phyloP scores from a whole-genome alignment of 2,797 vertebrate species.

The Acanthis flammea region DNA sequence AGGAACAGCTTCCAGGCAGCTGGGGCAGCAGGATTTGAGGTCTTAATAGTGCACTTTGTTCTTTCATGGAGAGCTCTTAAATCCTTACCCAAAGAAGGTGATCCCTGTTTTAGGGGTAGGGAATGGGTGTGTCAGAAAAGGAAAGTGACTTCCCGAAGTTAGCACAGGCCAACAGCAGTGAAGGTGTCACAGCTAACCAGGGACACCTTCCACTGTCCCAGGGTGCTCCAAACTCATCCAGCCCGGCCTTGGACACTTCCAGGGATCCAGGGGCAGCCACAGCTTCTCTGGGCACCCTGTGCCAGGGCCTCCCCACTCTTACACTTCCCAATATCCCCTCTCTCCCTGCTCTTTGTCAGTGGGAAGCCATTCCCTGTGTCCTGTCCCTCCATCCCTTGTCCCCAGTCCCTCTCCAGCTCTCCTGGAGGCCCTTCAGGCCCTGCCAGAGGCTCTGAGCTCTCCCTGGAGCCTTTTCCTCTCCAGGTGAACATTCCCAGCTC shows the following conservation, averaged over 20 bases:
- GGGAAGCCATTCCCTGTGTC: not conserved
- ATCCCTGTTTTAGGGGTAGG: not conserved
- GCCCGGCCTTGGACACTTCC: accelerated
- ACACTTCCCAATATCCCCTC: not conserved
- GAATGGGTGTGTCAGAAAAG: accelerated
- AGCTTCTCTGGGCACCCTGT: not conserved
- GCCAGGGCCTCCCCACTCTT: not conserved
- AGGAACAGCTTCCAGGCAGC: not conserved
- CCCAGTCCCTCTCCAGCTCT: not conserved
- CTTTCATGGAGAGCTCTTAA: not conserved
- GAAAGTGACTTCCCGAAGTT: not conserved
- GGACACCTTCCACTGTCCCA: not conserved
- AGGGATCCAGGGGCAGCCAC: not conserved
- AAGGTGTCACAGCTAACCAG: not conserved
- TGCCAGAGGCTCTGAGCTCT: accelerated
- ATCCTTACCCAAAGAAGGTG: not conserved
- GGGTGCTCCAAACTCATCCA: accelerated
- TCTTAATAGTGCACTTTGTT: not conserved
- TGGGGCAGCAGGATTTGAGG: not conserved
- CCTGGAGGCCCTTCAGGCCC: accelerated
- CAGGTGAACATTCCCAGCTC: not conserved
- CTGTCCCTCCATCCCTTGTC: not conserved
- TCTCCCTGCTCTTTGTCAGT: accelerated
- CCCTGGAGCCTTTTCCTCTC: not conserved
- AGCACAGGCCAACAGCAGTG: not conserved